A percentile compares a stretch with the other conserved stretches of the same genome.
Conservation (phyloP, 2,797 vertebrate species). For the Takifugu rubripes region DNA sequence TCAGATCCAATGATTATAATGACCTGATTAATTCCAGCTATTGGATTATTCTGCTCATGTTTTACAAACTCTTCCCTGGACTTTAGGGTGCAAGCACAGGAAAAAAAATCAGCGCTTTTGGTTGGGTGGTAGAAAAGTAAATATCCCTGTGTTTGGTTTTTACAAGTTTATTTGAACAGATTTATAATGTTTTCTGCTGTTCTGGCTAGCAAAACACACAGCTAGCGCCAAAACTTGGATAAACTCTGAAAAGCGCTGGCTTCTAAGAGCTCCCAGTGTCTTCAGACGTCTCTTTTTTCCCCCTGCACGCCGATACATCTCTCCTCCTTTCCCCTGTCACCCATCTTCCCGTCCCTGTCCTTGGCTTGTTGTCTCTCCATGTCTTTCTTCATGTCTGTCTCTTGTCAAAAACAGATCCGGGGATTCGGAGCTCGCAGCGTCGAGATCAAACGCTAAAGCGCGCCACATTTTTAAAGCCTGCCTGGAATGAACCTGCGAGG, state of each 20-base stretch:
- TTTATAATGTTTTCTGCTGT: constrained; percentile 31
- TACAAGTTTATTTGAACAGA: constrained; percentile 41
- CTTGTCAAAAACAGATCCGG: constrained; percentile 50
- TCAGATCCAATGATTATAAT: too few species aligned
- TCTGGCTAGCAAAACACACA: constrained; percentile 29
- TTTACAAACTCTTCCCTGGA: too few species aligned
- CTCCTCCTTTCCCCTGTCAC: constrained; percentile 16
- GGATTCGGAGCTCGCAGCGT: constrained; percentile 34
- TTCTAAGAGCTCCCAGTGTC: constrained; percentile 47
- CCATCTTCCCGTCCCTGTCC: constrained; percentile 34
- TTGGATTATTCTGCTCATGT: too few species aligned
- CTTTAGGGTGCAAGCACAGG: too few species aligned
- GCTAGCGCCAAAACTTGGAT: constrained; percentile 40
- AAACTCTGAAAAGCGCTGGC: constrained; percentile 46
- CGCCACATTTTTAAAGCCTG: constrained; percentile 35
- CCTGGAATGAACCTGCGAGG: constrained; percentile 59
- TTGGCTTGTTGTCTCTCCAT: constrained; percentile 40
- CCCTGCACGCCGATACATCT: constrained; percentile 9
- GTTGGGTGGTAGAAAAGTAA: constrained; percentile 16
- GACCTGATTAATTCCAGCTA: too few species aligned
- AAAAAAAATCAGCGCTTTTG: too few species aligned
- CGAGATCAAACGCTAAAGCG: constrained; percentile 62
- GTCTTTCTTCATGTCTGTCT: constrained; percentile 49
- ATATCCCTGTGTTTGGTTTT: constrained; percentile 45
- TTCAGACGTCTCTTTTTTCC: constrained; percentile 33